Evolutionary conservation across 2,797 vertebrate genomes (phyloP).

Genomic region (Atherinosoma microstoma): DNA sequence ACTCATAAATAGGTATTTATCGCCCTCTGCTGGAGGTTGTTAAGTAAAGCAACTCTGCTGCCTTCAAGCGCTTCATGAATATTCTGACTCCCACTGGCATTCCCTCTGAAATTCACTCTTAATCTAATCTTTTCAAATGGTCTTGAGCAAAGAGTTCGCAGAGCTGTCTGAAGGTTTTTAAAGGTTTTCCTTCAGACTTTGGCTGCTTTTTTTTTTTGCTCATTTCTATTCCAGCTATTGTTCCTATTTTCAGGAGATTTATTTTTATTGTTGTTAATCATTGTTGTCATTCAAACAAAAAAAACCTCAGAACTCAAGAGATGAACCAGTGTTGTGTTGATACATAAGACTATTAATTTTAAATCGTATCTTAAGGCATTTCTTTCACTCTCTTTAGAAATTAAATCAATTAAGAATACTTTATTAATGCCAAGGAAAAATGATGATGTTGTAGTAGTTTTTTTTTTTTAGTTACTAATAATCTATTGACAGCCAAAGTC

Average conservation of each 20-base stretch:
- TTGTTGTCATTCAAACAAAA: too few relatives aligned
- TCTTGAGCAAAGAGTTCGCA: not conserved
- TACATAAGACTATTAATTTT: not conserved
- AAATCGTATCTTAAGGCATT: not conserved
- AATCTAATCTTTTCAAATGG: not conserved
- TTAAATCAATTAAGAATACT: too few relatives aligned
- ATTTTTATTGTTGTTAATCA: not conserved
- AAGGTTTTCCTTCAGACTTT: not conserved
- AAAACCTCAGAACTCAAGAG: too few relatives aligned
- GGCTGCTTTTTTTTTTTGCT: not conserved
- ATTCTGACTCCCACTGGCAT: rapidly evolving
- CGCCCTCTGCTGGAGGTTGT: conserved; percentile 74
- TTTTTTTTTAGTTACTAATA: too few relatives aligned
- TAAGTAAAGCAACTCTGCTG: conserved; percentile 22
- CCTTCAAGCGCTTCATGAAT: conserved; percentile 27
- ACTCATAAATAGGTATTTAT: conserved; percentile 59
- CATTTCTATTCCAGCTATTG: not conserved
- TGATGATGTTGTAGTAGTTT: too few relatives aligned
- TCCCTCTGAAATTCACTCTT: not conserved
- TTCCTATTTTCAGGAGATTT: not conserved
- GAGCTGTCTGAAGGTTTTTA: not conserved
- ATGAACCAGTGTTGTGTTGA: not conserved
- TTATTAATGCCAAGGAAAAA: too few relatives aligned
- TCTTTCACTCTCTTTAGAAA: too few relatives aligned
- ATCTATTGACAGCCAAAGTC: too few relatives aligned